A percentile compares a stretch with the other conserved stretches of the same genome.
These are phyloP conservation scores for Carassius carassius DNA, from an alignment of 2,113 vertebrate species.

Conservation along the genomic window DNA sequence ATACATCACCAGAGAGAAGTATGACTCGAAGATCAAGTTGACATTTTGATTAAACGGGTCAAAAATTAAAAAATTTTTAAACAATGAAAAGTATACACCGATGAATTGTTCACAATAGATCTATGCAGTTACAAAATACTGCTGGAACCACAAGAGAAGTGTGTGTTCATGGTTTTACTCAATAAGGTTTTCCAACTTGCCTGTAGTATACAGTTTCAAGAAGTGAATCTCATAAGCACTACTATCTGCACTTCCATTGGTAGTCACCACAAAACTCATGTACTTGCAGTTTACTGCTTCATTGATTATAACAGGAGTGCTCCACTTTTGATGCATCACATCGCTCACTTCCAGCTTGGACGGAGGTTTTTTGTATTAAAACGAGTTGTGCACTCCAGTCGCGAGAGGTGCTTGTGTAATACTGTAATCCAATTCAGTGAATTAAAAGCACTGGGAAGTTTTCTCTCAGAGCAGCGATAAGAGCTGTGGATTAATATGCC, in stretches of 20 bases:
- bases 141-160: background rate
- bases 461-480: constrained; percentile 56
- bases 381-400: constrained; percentile 52
- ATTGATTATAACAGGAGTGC: constrained; percentile 3
- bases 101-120: background rate
- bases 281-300: background rate
- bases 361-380: constrained; percentile 62
- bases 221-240: background rate
- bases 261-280: background rate
- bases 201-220: background rate
- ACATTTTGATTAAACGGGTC: background rate
- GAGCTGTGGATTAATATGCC: constrained; percentile 64
- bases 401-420: constrained; percentile 50
- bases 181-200: background rate
- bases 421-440: constrained; percentile 66
- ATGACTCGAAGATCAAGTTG: background rate
- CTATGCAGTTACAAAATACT: background rate
- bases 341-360: background rate
- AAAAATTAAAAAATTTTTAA: background rate
- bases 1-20: too few species aligned
- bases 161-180: background rate
- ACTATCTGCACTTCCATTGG: background rate
- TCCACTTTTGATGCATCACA: background rate
- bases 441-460: constrained; percentile 70
- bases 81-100: background rate